phyloP scores from a whole-genome alignment of 2,113 vertebrate genomes.

The Struthidea cinerea region DNA sequence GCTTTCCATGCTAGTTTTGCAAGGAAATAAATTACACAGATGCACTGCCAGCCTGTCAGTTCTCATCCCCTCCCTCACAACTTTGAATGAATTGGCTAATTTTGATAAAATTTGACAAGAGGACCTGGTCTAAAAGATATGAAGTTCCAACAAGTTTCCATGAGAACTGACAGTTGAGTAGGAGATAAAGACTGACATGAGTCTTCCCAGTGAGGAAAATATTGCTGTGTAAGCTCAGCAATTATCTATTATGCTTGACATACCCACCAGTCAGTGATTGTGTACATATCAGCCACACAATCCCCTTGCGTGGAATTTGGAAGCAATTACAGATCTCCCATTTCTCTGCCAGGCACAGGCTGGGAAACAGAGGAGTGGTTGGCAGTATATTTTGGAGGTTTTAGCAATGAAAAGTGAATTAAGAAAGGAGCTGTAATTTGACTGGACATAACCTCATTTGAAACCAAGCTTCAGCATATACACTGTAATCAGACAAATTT shows the following conservation, averaged over 20 bases:
- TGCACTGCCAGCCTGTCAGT: background rate
- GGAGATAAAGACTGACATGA: constrained; percentile 40
- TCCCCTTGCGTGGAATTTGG: background rate
- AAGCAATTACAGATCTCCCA: background rate
- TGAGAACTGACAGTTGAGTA: constrained; percentile 53
- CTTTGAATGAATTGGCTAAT: constrained; percentile 25
- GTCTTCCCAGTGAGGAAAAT: constrained; percentile 20
- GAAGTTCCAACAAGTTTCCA: constrained; percentile 33
- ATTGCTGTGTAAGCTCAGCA: constrained; percentile 33
- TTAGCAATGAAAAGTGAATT: background rate
- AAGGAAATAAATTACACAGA: background rate
- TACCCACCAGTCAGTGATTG: background rate
- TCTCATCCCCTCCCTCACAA: background rate
- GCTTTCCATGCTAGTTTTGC: background rate
- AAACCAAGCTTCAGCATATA: background rate
- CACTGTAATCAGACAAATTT: background rate
- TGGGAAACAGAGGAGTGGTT: background rate
- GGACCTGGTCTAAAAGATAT: background rate
- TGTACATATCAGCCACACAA: background rate
- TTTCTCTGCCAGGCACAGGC: background rate
- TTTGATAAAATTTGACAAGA: constrained; percentile 25
- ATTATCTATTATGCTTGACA: constrained; percentile 6
- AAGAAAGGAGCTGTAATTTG: background rate
- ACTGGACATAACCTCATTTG: background rate
- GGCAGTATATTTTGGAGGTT: background rate